Evolutionary conservation across 2,797 vertebrate species (phyloP).

Genomic region (Philypnodon macrostomus): DNA sequence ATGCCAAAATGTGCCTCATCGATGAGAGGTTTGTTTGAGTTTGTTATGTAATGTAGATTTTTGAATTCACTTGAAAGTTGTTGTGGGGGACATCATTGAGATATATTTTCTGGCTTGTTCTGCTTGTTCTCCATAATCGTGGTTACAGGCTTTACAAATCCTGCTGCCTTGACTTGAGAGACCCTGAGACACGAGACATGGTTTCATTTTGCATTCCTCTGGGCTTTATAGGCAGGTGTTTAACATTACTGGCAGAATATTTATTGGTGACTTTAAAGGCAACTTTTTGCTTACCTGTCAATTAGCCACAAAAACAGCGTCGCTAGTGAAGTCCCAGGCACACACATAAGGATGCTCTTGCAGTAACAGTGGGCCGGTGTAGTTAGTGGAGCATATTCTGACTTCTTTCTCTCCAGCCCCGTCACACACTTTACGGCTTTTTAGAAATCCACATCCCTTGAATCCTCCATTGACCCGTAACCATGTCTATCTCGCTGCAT

Average conservation of each 20-base stretch:
- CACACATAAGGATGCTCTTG: conserved; percentile 20
- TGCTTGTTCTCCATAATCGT: conserved; percentile 76
- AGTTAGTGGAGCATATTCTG: conserved; percentile 23
- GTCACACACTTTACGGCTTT: conserved; percentile 37
- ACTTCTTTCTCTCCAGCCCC: conserved; percentile 33
- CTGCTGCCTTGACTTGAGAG: conserved; percentile 79
- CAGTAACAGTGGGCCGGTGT: conserved; percentile 23
- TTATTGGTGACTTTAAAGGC: conserved; percentile 82
- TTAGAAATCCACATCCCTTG: conserved; percentile 46
- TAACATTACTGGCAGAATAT: conserved; percentile 82
- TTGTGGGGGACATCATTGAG: too few species aligned
- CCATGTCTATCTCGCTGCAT: conserved; percentile 32
- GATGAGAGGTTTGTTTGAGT: too few species aligned
- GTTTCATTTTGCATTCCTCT: conserved; percentile 84
- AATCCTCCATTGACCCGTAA: conserved; percentile 50
- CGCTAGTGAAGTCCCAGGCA: conserved; percentile 45
- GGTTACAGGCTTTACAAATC: conserved; percentile 80
- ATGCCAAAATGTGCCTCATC: too few species aligned
- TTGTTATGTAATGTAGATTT: too few species aligned
- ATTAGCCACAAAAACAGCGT: conserved; percentile 65
- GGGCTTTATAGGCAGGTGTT: conserved; percentile 84
- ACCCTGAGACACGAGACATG: conserved; percentile 79
- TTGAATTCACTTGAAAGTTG: conserved; percentile 49
- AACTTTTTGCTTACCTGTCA: conserved; percentile 81
- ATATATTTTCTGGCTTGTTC: conserved; percentile 68